Evolutionary conservation across 1,140 invertebrate genomes (phyloP), one percentile per base, ranked within the genome.

Genomic region (Parapsyche elsis): DNA sequence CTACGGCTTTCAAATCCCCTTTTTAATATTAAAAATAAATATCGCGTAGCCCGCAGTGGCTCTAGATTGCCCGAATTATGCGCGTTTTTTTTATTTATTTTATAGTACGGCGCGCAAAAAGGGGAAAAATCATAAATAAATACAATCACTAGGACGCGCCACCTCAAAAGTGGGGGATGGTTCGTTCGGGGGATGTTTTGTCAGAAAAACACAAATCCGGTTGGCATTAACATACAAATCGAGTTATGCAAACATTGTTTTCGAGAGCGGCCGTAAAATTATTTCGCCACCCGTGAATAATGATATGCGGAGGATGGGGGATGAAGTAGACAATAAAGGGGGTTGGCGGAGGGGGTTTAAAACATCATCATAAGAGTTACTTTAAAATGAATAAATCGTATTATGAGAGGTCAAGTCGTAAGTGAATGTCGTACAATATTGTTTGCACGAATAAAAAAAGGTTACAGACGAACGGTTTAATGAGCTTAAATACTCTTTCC

Each of bases 361-460:
- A 38, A 38, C 30, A 38, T 38, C 7, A 1, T 38, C 2, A 4
- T 4, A 38, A 38, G 45, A 71, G 0, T 79, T 57, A 24, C 10
- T 71, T 76, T 67, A 80, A 80, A 75, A 67, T 59, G 76, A 80
- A 80, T 80, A 80, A 80, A 80, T 74, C 70, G 26, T 24, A 59
- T 19, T 5, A 61, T 61, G 2, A 4, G 57, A 61, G 57, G 9
- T 61, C 57, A 16, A 21, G 5, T 21, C 9, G 0, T 9, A 2
- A 61, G 57, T 61, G 57, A 9, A 19, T 53, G 30, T 38, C 30
- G 30, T 4, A 38, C n/a, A n/a, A 4, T 38, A 7, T 38, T 38
- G 30, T 38, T 38, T n/a, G n/a, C n/a, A n/a, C n/a, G n/a, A n/a
- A n/a, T n/a, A n/a, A n/a, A n/a, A n/a, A n/a, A n/a, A n/a, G n/a